phyloP scores from a whole-genome alignment of 2,888 invertebrate species.

The Hemistola chrysoprasaria region DNA sequence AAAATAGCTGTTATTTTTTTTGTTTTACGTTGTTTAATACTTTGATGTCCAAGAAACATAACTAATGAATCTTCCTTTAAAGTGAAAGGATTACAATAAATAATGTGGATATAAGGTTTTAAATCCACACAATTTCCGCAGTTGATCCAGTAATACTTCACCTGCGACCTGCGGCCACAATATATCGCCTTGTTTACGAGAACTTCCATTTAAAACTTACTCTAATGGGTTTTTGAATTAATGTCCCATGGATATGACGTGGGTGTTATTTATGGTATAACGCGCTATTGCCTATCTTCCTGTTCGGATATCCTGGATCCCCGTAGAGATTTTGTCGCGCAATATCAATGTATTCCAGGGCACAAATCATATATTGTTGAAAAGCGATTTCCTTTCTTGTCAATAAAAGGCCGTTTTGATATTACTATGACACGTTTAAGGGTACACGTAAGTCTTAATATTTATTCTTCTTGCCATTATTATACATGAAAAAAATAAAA shows the following conservation, averaged over 20 bases:
- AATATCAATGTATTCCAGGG: constrained; percentile 26
- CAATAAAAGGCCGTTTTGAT: constrained; percentile 5
- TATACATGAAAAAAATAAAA: too few species aligned
- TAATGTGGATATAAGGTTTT: constrained; percentile 30
- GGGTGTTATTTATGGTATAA: constrained; percentile 53
- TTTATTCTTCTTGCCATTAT: too few species aligned
- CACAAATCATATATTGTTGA: constrained; percentile 20
- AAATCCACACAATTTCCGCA: too few species aligned
- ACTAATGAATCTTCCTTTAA: constrained; percentile 38
- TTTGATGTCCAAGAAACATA: constrained; percentile 12
- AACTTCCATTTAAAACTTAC: constrained; percentile 63
- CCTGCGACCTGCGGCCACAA: constrained; percentile 36
- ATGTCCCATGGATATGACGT: constrained; percentile 56
- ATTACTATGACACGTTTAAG: too few species aligned
- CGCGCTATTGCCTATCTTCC: constrained; percentile 41
- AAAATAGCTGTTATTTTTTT: too few species aligned
- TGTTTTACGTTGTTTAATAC: too few species aligned
- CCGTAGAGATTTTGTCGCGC: constrained; percentile 23
- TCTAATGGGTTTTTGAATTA: constrained; percentile 67
- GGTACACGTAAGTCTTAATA: too few species aligned
- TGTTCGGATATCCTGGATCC: constrained; percentile 26
- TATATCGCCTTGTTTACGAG: constrained; percentile 58
- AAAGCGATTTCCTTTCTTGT: constrained; percentile 17
- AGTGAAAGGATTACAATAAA: constrained; percentile 42
- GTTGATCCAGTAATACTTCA: constrained; percentile 46